These are phyloP conservation scores for Maylandia zebra DNA, from an alignment of 2,113 vertebrate species.

Conservation along the genomic window DNA sequence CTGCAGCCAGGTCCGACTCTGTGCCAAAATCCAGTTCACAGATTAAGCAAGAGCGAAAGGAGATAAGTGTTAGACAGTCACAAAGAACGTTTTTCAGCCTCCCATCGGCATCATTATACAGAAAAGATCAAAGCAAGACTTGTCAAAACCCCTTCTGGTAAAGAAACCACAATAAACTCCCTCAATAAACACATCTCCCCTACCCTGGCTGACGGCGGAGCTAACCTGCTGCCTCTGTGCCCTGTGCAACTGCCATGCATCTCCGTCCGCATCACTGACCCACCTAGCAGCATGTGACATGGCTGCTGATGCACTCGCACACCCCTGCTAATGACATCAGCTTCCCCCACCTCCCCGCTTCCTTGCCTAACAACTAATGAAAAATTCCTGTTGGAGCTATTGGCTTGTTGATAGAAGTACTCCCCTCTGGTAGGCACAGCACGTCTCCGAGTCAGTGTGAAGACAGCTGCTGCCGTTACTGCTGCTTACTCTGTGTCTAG, in stretches of 20 bases:
- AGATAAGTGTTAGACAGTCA: slow-evolving; percentile 22
- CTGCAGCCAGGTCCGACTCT: slow-evolving; percentile 83
- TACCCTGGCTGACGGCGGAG: slow-evolving; percentile 45
- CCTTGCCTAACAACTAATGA: slow-evolving; percentile 64
- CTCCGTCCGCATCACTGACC: slow-evolving; percentile 90
- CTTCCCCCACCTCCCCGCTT: slow-evolving; percentile 63
- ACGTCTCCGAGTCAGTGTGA: slow-evolving; percentile 6
- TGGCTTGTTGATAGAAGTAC: slow-evolving; percentile 51
- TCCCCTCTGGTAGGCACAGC: slow-evolving; percentile 30
- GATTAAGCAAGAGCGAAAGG: not conserved
- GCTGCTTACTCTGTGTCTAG: slow-evolving; percentile 28
- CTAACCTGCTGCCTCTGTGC: slow-evolving; percentile 68
- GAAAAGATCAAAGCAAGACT: not conserved
- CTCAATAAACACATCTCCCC: not conserved
- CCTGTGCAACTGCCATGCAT: slow-evolving; percentile 78
- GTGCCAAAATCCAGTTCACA: slow-evolving; percentile 71
- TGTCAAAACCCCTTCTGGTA: not conserved
- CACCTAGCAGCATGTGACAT: slow-evolving; percentile 93
- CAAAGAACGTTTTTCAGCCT: not conserved
- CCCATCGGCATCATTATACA: slow-evolving; percentile 3
- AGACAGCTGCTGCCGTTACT: slow-evolving; percentile 2
- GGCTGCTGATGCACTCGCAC: slow-evolving; percentile 91
- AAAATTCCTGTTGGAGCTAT: slow-evolving; percentile 65
- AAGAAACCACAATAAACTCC: not conserved
- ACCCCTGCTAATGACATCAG: slow-evolving; percentile 95